Evolutionary conservation across 2,797 vertebrate genomes (phyloP).

Genomic region (Toxotes lorentzi): DNA sequence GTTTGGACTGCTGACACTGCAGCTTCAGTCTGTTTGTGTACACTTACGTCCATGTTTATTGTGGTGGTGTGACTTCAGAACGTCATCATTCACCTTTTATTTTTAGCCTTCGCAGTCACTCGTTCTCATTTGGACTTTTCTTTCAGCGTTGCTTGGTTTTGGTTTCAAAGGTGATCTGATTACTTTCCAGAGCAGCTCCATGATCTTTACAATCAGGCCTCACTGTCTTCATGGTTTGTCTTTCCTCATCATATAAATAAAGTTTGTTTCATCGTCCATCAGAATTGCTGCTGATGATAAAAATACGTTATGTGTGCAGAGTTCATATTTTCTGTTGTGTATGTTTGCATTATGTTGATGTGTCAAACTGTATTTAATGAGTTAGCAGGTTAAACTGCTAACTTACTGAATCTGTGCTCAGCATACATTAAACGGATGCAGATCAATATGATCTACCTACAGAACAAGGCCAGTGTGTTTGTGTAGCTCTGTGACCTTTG

Average conservation of each 20-base stretch:
- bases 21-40: constrained; percentile 24
- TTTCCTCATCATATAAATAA: no score
- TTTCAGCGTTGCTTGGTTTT: not conserved
- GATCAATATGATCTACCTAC: not conserved
- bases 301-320: no score
- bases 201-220: no score
- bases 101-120: constrained; percentile 10
- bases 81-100: not conserved
- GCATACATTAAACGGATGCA: no score
- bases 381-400: not conserved
- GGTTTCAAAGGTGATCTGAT: not conserved
- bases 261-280: no score
- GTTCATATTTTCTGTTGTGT: not conserved
- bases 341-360: not conserved
- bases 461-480: constrained; percentile 41
- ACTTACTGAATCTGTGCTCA: not conserved
- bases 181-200: no score
- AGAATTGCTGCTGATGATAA: no score
- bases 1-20: constrained; percentile 62
- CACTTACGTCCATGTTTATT: constrained; percentile 20
- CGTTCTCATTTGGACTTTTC: not conserved
- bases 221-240: no score
- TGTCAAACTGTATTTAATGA: not conserved
- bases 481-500: constrained; percentile 60
- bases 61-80: constrained; percentile 29